A percentile compares a stretch with the other conserved stretches of the same genome.
phyloP scores from a whole-genome alignment of 23 tunicate genomes.

The Botrylloides violaceus region DNA sequence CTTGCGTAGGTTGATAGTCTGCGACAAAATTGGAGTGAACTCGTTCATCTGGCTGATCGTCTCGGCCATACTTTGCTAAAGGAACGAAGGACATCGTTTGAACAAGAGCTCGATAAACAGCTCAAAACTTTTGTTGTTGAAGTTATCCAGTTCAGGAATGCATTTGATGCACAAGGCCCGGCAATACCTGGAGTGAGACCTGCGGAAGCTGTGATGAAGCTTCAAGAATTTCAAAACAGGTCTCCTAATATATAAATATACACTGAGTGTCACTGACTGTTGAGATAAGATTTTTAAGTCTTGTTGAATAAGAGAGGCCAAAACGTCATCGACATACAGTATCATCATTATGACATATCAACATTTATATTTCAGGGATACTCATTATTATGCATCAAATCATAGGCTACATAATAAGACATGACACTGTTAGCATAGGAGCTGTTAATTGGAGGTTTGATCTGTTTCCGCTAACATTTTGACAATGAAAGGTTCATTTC shows the following conservation, averaged over 20 bases:
- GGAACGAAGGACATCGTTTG: slow-evolving; percentile 76
- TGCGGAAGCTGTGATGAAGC: slow-evolving; percentile 75
- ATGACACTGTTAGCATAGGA: too few relatives aligned
- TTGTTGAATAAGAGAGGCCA: too few relatives aligned
- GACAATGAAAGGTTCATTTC: too few relatives aligned
- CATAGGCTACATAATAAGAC: too few relatives aligned
- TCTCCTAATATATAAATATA: slow-evolving; percentile 27
- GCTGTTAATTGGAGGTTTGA: too few relatives aligned
- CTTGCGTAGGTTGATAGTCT: slow-evolving; percentile 52
- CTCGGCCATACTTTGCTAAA: slow-evolving; percentile 68
- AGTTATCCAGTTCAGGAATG: slow-evolving; percentile 80
- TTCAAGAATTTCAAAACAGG: slow-evolving; percentile 87
- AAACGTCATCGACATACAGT: too few relatives aligned
- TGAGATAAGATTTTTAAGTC: too few relatives aligned
- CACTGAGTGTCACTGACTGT: slow-evolving; percentile 65
- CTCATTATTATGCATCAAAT: too few relatives aligned
- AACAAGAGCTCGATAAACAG: slow-evolving; percentile 92
- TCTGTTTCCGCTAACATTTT: too few relatives aligned
- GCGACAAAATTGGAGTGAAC: slow-evolving; percentile 79
- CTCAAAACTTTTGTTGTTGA: slow-evolving; percentile 87
- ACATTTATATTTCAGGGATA: too few relatives aligned
- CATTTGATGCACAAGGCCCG: slow-evolving; percentile 89
- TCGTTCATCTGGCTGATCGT: slow-evolving; percentile 57
- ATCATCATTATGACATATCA: too few relatives aligned
- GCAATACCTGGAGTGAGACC: slow-evolving; percentile 82